Conservation (phyloP, 2,113 vertebrate genomes). For the Poicephalus meyeri region DNA sequence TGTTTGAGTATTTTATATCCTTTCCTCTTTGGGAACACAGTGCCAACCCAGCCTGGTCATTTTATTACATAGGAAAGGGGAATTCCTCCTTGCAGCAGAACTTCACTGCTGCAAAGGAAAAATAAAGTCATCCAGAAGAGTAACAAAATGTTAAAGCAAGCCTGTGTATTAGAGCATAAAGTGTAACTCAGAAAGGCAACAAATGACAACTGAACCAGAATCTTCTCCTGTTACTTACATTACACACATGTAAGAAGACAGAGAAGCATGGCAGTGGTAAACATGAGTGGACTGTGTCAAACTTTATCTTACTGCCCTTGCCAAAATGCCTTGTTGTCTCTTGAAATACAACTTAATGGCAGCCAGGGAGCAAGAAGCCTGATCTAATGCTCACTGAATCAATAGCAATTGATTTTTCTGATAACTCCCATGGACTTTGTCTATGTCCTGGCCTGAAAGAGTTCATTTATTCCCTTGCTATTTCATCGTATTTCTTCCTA, state of each 20-base stretch:
- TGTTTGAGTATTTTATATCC: background rate
- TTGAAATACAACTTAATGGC: slow-evolving; percentile 28
- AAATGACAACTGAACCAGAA: background rate
- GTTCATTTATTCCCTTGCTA: background rate
- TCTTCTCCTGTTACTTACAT: background rate
- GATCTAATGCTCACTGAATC: slow-evolving; percentile 43
- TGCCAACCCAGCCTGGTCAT: background rate
- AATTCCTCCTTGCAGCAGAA: slow-evolving; percentile 21
- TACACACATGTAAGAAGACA: background rate
- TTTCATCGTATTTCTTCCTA: slow-evolving; percentile 29
- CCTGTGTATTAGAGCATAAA: background rate
- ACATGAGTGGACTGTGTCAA: background rate
- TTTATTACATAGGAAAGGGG: background rate
- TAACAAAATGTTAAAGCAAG: background rate
- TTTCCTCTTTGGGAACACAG: background rate
- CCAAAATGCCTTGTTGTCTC: slow-evolving; percentile 16
- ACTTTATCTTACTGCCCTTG: background rate
- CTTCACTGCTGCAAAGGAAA: background rate
- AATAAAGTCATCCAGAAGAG: background rate
- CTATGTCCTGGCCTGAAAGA: background rate
- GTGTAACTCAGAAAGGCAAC: background rate
- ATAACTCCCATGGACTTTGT: background rate
- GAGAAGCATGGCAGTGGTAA: background rate
- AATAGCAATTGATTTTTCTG: slow-evolving; percentile 37
- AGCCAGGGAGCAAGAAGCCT: slow-evolving; percentile 14